Evolutionary conservation across 2,888 invertebrate genomes (phyloP), one percentile per base, ranked within the genome.

Genomic region (Formica aserva): DNA sequence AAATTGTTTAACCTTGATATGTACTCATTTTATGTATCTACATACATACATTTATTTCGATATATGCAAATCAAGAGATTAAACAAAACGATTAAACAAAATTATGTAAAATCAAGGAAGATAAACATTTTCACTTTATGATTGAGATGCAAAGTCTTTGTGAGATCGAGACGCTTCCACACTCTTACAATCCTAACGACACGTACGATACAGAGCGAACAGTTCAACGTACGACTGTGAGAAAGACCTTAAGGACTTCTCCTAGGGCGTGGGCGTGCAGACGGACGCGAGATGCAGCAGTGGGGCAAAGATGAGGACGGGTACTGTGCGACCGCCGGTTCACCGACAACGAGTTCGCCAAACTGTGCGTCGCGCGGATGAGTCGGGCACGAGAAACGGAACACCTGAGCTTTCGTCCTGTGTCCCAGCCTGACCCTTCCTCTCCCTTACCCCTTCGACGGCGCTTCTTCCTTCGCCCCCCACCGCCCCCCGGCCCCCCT

Each of bases 381-480:
- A 89, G 85, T 80, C 83, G 85, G 80, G 45, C 74, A 83, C 84
- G 86, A 91, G 92, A 92, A 92, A 90, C 91, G 90, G 90, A 92
- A 92, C 92, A 92, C 91, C 92, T 92, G 92, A 92, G 91, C 89
- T 92, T 91, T 88, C 89, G 85, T 88, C 87, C 85, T 87, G 84
- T 90, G 83, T 76, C 84, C 81, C 67, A 45, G 69, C 0, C 67
- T 78, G 86, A 80, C 75, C 81, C 83, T 85, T 82, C 78, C 83
- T 82, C 85, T 76, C 74, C 62, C 74, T 66, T n/a, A 22, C 84
- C 35, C 63, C 85, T 26, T 66, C 83, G 22, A 55, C 77, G 29
- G 32, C 45, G 29, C 29, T 55, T 45, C 71, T 76, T 48, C 38
- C 22, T 45, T 22, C 48, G 22, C 26, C 13, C 38, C 45, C 75